Conservation (phyloP, 2,888 invertebrate species). For the Tenodera sinensis region DNA sequence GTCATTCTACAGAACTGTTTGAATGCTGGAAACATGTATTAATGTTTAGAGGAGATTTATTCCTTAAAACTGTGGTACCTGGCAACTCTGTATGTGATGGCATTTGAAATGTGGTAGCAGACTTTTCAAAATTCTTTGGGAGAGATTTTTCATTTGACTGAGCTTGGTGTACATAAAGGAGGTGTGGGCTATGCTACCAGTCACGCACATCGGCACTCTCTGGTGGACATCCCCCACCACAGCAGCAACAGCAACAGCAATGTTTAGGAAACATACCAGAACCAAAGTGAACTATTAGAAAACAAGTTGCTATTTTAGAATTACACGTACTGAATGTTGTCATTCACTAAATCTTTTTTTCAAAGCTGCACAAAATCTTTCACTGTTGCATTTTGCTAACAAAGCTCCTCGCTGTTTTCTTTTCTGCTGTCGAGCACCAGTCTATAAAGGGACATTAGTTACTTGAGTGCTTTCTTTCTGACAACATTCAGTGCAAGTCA, state of each 20-base stretch:
- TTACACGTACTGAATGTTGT: constrained; percentile 28
- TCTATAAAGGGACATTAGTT: background rate
- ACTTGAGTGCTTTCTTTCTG: constrained; percentile 2
- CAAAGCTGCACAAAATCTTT: constrained; percentile 7
- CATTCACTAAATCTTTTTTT: constrained; percentile 6
- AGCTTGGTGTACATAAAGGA: constrained; percentile 1
- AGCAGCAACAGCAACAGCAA: background rate
- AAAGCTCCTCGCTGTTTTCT: background rate
- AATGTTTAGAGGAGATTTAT: background rate
- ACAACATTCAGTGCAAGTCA: constrained; percentile 32
- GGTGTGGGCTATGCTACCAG: constrained; percentile 9
- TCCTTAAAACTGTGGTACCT: background rate
- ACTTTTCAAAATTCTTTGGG: background rate
- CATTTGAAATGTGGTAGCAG: background rate
- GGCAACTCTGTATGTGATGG: background rate
- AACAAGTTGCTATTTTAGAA: background rate
- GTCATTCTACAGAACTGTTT: background rate
- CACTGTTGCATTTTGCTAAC: constrained; percentile 1
- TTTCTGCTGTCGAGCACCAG: constrained; percentile 1
- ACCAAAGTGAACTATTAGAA: background rate
- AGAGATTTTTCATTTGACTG: constrained; percentile 9
- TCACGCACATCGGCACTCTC: background rate
- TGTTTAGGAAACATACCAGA: background rate
- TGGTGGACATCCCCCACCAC: background rate
- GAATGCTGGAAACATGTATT: background rate